Evolutionary conservation across 2,113 vertebrate genomes (phyloP), one percentile per base, ranked within the genome.

Genomic region (Aix galericulata): DNA sequence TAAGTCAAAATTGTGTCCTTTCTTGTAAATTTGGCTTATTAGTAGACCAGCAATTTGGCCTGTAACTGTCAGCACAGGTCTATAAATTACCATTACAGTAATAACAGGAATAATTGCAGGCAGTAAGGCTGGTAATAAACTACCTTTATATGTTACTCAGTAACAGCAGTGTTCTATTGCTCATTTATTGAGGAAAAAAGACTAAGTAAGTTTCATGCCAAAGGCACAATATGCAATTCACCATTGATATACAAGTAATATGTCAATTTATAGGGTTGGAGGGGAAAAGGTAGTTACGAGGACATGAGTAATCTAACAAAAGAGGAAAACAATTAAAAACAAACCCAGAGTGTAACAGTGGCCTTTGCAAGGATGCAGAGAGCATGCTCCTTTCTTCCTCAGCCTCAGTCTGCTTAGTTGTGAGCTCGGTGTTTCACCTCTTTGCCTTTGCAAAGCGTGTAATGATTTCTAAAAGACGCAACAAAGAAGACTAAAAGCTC

Each of bases 11-110:
- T 17, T 64, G 59, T 88, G 72, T 46, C 36, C 18, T 86, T 88
- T 63, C 76, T 90, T 82, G 26, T 88, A 17, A 86, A 78, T 88
- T 83, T 97, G 82, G 52, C 34, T 93, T 88, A 85, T 91, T 89
- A 90, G 79, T 55, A 38, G 59, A 56, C 83, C 23, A 32, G 46
- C 22, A 63, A 64, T 87, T 72, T 93, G 64, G 50, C 52, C 78
- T 88, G 6, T 38, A 89, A 44, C 60, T 93, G 82, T 34, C 15
- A 91, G 46, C 69, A 38, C 75, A 86, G 68, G 21, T 77, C 71
- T 94, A 27, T 96, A 96, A 95, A 92, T 97, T 95, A 66, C 59
- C 27, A 34, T 89, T 88, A n/a, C 22, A 58, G 48, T 74, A 85
- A 75, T 76, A 73, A 46, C 29, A 86, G 77, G 63, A 88, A 66